These are phyloP conservation scores for Gymnoscopelus microlampas DNA, from an alignment of 2,797 vertebrate species.

Conservation along the genomic window DNA sequence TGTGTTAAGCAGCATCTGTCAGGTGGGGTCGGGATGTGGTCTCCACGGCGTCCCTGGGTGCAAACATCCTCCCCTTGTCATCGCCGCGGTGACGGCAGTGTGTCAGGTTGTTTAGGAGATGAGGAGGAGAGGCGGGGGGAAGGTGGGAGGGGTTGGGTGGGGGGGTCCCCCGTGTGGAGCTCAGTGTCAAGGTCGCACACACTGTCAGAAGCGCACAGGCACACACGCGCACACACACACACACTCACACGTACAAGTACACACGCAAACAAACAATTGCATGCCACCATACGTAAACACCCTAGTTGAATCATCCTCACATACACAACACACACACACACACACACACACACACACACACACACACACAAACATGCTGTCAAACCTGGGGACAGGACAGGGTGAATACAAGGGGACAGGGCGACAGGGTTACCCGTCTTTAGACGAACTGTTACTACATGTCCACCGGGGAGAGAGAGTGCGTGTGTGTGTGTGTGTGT, in stretches of 20 bases:
- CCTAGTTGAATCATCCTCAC: constrained; percentile 17
- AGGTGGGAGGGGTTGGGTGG: constrained; percentile 50
- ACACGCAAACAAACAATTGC: constrained; percentile 15
- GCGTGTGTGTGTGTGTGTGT: constrained; percentile 34
- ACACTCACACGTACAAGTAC: constrained; percentile 19
- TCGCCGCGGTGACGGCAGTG: constrained; percentile 71
- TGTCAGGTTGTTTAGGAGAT: constrained; percentile 81
- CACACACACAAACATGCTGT: constrained; percentile 72
- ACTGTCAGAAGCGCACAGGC: constrained; percentile 50
- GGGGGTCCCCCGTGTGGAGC: constrained; percentile 74
- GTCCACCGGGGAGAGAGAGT: constrained; percentile 58
- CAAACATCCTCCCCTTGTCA: constrained; percentile 70
- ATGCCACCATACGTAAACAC: constrained; percentile 20
- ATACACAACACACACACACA: constrained; percentile 38
- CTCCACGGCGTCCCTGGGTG: constrained; percentile 73
- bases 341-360: constrained; percentile 21
- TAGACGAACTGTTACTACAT: constrained; percentile 76
- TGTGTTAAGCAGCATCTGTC: constrained; percentile 68
- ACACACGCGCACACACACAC: constrained; percentile 22
- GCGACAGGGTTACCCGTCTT: constrained; percentile 79
- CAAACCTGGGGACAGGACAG: constrained; percentile 77
- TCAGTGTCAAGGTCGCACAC: constrained; percentile 79
- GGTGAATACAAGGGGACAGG: constrained; percentile 71
- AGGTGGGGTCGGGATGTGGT: constrained; percentile 79
- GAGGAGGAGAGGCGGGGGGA: constrained; percentile 32